These are phyloP conservation scores for Pristionchus mayeri DNA, from an alignment of 2,888 invertebrate genomes.

Conservation along the genomic window DNA sequence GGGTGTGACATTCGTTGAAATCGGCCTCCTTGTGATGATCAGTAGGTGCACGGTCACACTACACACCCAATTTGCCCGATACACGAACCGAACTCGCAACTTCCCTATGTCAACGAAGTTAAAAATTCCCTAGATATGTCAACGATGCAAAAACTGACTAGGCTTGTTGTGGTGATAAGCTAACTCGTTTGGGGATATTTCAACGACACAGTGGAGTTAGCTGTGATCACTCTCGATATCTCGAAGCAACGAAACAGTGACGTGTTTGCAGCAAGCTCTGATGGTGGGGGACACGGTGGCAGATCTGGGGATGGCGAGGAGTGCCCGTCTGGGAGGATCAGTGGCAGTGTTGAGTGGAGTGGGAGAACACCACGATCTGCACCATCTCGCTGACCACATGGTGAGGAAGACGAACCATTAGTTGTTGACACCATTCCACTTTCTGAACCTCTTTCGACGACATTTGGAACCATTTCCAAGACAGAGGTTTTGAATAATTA, in stretches of 20 bases:
- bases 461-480: too few species aligned
- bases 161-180: too few species aligned
- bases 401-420: slow-evolving; percentile 48
- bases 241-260: neutral
- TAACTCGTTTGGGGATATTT: neutral
- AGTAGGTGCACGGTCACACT: neutral
- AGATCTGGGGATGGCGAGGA: slow-evolving; percentile 78
- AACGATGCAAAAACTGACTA: too few species aligned
- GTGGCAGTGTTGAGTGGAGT: slow-evolving; percentile 78
- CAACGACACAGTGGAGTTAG: neutral
- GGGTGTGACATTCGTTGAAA: slow-evolving; percentile 16
- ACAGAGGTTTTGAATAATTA: too few species aligned
- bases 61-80: neutral
- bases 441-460: neutral
- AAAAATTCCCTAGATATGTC: too few species aligned
- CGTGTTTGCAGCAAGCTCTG: slow-evolving; percentile 71
- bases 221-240: neutral
- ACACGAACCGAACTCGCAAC: too few species aligned
- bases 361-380: slow-evolving; percentile 69
- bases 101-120: too few species aligned
- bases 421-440: too few species aligned
- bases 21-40: neutral
- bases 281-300: slow-evolving; percentile 79
- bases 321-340: slow-evolving; percentile 77
- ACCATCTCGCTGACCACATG: slow-evolving; percentile 70